phyloP scores from a whole-genome alignment of 2,888 invertebrate genomes.

The Drosophila eohydei region DNA sequence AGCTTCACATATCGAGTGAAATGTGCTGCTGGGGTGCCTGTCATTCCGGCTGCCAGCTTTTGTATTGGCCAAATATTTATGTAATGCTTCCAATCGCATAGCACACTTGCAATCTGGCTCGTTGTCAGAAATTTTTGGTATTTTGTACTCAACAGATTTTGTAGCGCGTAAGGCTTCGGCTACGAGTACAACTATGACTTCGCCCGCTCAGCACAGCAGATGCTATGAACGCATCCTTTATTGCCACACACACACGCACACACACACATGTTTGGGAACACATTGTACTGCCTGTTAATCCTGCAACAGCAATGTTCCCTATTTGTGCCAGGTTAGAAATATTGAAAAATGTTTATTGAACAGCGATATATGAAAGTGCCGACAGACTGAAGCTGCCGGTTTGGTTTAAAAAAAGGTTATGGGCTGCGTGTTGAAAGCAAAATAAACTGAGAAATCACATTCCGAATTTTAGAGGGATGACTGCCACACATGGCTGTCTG shows the following conservation, averaged over 20 bases:
- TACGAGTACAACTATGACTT: slow-evolving; percentile 19
- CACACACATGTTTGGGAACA: slow-evolving; percentile 5
- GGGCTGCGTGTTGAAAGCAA: slow-evolving; percentile 29
- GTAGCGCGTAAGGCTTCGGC: slow-evolving; percentile 23
- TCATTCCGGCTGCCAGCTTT: slow-evolving; percentile 37
- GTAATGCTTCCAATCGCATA: slow-evolving; percentile 52
- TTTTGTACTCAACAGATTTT: slow-evolving; percentile 59
- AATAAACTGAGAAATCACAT: slow-evolving; percentile 68
- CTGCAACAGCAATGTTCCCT: slow-evolving; percentile 59
- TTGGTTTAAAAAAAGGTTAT: slow-evolving; percentile 19
- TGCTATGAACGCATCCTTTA: slow-evolving; percentile 46
- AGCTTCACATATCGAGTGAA: slow-evolving; percentile 15
- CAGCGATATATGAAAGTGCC: slow-evolving; percentile 62
- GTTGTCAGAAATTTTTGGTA: slow-evolving; percentile 53
- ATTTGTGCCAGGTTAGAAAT: slow-evolving; percentile 63
- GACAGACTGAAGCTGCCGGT: slow-evolving; percentile 30
- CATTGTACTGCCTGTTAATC: slow-evolving; percentile 59
- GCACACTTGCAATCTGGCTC: slow-evolving; percentile 10
- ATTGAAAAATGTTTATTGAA: slow-evolving; percentile 73
- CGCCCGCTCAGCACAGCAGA: slow-evolving; percentile 37
- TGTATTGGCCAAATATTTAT: slow-evolving; percentile 68
- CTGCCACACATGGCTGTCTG: slow-evolving; percentile 15
- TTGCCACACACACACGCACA: slow-evolving; percentile 16
- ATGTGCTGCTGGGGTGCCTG: background rate
- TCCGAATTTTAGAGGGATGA: slow-evolving; percentile 47